phyloP scores from a whole-genome alignment of 2,797 vertebrate genomes.

The Anabas testudineus region DNA sequence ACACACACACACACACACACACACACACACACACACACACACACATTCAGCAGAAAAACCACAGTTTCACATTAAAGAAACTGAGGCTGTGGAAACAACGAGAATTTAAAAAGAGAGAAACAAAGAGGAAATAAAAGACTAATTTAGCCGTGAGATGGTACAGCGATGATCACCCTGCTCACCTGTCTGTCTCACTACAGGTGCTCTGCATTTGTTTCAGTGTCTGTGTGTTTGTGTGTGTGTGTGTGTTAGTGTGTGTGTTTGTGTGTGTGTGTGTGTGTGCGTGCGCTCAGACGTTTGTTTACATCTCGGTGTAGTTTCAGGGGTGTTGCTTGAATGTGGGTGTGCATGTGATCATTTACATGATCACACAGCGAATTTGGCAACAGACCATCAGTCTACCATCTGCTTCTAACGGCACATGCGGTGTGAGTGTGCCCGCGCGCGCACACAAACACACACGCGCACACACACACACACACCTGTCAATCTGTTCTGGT shows the following conservation, averaged over 20 bases:
- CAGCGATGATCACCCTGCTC: constrained; percentile 12
- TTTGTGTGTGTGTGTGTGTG: background rate
- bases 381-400: constrained; percentile 68
- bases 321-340: constrained; percentile 54
- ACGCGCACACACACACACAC: constrained; percentile 50
- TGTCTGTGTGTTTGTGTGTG: background rate
- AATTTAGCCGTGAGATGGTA: constrained; percentile 26
- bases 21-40: constrained; percentile 12
- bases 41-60: constrained; percentile 12
- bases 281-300: constrained; percentile 20
- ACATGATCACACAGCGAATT: constrained; percentile 75
- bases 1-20: constrained; percentile 11
- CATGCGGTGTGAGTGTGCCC: constrained; percentile 36
- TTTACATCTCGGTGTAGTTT: constrained; percentile 45
- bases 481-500: constrained; percentile 65
- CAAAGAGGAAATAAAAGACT: constrained; percentile 1
- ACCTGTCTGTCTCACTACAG: constrained; percentile 53
- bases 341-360: constrained; percentile 69
- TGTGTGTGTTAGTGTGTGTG: background rate
- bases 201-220: constrained; percentile 12
- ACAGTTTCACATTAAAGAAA: constrained; percentile 59
- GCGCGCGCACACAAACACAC: constrained; percentile 46
- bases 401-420: constrained; percentile 76
- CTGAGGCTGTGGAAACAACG: constrained; percentile 18
- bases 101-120: constrained; percentile 38